Evolutionary conservation across 2,888 invertebrate genomes (phyloP).

Genomic region (Tachina fera): DNA sequence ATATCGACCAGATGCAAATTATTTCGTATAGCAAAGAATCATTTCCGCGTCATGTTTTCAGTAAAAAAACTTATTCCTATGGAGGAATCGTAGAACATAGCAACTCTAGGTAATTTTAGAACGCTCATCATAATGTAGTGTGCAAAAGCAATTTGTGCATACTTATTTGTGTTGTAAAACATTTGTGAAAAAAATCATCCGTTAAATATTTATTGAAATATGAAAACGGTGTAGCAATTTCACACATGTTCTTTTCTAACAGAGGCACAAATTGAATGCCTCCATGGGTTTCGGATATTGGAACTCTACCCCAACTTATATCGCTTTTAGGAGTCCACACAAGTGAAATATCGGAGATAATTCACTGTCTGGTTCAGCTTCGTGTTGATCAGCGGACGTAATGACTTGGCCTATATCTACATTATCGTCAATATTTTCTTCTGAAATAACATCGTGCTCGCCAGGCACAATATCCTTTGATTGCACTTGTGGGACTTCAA

Average conservation of each 20-base stretch:
- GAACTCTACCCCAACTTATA: neutral
- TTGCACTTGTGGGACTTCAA: too few relatives aligned
- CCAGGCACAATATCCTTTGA: too few relatives aligned
- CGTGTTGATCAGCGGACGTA: neutral
- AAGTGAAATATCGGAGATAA: neutral
- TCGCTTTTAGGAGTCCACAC: neutral
- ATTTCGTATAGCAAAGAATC: too few relatives aligned
- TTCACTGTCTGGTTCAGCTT: neutral
- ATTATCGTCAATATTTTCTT: constrained; percentile 5
- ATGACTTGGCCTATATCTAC: neutral
- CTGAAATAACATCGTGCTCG: too few relatives aligned
- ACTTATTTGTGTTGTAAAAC: constrained; percentile 10
- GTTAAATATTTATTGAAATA: constrained; percentile 3
- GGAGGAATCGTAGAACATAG: constrained; percentile 38
- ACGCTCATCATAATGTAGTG: constrained; percentile 46
- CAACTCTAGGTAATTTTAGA: constrained; percentile 39
- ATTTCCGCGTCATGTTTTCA: constrained; percentile 46
- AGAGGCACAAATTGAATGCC: neutral
- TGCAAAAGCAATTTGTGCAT: constrained; percentile 51
- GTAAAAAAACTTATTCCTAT: constrained; percentile 48
- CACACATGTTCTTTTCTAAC: neutral
- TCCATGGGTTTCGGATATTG: neutral
- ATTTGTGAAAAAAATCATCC: neutral
- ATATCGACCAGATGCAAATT: constrained; percentile 42
- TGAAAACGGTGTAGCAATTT: neutral